Evolutionary conservation across 2,797 vertebrate genomes (phyloP).

Genomic region (Gambelia wislizenii): DNA sequence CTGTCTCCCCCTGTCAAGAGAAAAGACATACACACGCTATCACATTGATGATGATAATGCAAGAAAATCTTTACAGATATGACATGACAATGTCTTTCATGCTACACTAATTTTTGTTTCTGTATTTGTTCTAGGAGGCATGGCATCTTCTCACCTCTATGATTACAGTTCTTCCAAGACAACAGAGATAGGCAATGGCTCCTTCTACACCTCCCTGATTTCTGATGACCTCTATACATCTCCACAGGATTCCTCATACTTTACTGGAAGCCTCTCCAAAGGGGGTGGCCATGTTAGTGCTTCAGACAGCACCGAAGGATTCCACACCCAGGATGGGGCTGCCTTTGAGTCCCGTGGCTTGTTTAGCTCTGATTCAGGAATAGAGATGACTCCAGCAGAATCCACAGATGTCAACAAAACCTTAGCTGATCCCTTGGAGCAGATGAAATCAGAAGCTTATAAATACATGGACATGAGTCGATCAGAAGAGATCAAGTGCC

Average conservation of each 20-base stretch:
- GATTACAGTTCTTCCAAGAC: conserved; percentile 74
- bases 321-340: conserved; percentile 82
- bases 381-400: conserved; percentile 90
- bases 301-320: conserved; percentile 75
- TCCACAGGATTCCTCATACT: conserved; percentile 84
- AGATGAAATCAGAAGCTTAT: conserved; percentile 90
- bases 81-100: background rate
- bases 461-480: conserved; percentile 97
- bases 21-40: background rate
- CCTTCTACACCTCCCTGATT: conserved; percentile 93
- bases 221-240: conserved; percentile 84
- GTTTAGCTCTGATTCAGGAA: conserved; percentile 88
- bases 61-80: background rate
- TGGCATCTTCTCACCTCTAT: conserved; percentile 74
- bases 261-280: conserved; percentile 85
- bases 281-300: conserved; percentile 72
- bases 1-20: too few relatives aligned
- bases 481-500: conserved; percentile 83
- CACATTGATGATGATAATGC: background rate
- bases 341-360: conserved; percentile 83
- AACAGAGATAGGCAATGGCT: conserved; percentile 81
- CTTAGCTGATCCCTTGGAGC: conserved; percentile 81
- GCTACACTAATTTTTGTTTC: conserved; percentile 19
- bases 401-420: conserved; percentile 85
- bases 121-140: conserved; percentile 80